phyloP scores from a whole-genome alignment of 2,797 vertebrate species.

The Limnodromus scolopaceus region DNA sequence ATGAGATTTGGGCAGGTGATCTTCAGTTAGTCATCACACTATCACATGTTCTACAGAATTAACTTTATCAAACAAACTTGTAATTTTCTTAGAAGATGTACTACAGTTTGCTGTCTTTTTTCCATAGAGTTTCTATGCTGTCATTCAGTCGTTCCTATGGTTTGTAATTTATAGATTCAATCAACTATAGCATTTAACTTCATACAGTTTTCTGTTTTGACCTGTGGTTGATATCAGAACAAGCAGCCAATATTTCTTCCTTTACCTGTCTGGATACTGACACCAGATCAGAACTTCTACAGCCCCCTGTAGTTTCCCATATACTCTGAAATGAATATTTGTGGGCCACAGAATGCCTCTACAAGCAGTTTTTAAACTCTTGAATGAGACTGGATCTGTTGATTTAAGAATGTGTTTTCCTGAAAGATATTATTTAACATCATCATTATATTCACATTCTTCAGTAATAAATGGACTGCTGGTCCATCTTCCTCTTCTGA shows the following conservation, averaged over 20 bases:
- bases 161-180: background rate
- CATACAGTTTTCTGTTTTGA: background rate
- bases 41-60: background rate
- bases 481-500: background rate
- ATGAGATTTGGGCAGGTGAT: background rate
- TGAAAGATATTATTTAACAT: background rate
- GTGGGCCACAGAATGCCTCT: background rate
- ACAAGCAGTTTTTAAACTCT: background rate
- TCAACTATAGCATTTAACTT: background rate
- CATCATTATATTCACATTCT: background rate
- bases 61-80: background rate
- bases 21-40: background rate
- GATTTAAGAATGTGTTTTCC: background rate
- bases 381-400: background rate
- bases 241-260: background rate
- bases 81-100: background rate
- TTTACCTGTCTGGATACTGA: background rate
- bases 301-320: background rate
- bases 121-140: background rate
- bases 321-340: background rate
- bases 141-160: background rate
- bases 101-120: background rate
- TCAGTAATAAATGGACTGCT: background rate
- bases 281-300: background rate
- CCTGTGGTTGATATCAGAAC: background rate